Conservation (phyloP, 2,113 vertebrate species). For the Oriolus oriolus region DNA sequence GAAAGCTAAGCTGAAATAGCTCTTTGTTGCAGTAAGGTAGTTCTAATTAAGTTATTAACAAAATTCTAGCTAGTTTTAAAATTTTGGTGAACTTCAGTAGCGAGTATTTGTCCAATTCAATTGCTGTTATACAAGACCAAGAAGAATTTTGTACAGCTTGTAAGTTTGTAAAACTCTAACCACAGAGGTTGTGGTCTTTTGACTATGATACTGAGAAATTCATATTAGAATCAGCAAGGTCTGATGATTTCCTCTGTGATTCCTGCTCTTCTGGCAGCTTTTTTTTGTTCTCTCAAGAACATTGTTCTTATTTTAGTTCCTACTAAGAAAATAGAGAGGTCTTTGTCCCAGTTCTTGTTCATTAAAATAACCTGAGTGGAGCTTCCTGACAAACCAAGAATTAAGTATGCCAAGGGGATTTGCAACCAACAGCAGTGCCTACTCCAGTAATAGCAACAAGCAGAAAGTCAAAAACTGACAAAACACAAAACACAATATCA, state of each 20-base stretch:
- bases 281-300: background rate
- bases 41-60: background rate
- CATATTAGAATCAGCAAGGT: background rate
- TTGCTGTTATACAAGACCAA: accelerated
- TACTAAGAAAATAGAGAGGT: background rate
- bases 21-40: background rate
- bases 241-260: background rate
- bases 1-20: background rate
- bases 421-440: background rate
- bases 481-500: background rate
- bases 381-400: background rate
- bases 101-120: background rate
- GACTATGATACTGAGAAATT: background rate
- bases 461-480: background rate
- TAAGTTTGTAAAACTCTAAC: background rate
- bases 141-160: background rate
- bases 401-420: background rate
- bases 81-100: background rate
- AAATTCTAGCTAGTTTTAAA: background rate
- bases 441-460: background rate
- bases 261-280: background rate
- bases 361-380: background rate
- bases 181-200: background rate
- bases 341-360: background rate
- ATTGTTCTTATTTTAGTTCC: background rate